Base-by-base conservation (phyloP, 2,888 invertebrate species). In the Drosophila mayaguana region DNA sequence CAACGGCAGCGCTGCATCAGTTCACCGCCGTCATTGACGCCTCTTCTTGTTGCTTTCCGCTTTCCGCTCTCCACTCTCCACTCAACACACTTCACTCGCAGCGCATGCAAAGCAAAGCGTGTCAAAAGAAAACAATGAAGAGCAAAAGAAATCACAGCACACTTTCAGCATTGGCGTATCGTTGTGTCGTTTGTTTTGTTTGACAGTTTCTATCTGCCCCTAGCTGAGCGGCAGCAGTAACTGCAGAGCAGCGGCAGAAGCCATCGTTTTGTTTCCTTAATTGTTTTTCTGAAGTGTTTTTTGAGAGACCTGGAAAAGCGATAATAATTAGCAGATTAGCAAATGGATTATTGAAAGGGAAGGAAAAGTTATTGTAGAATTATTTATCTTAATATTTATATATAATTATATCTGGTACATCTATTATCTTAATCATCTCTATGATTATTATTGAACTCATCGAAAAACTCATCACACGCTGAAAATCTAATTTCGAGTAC, bases 171-270 rank as follows among this genome's bases (percentile, higher is more conserved):
- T 66, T 59, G 64, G 69, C 63, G 65, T 87, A 81, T 86, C 81
- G 72, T 86, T 78, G 72, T 81, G 81, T 78, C 60, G 81, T 81
- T 76, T 79, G 79, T 81, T 85, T 85, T 85, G 81, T 79, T 85
- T 89, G 89, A 89, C 88, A 89, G 89, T 75, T 83, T 83, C 63
- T 74, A 76, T 82, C 74, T 81, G 65, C 68, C 68, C 40, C 70
- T 78, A 74, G 65, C 64, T 61, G 42, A 45, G 57, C 28, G 57
- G 51, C n/a, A n/a, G 60, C 61, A 40, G 43, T 20, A 43, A 12
- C 4, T 12, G 32, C 48, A 45, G 40, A 38, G 16, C 48, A 12
- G 48, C 45, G n/a, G 22, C 55, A 56, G 64, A 62, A 51, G 60
- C 42, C 73, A 55, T 48, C 82, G 71, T 71, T 88, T 81, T 82